Conservation (phyloP, 2,888 invertebrate genomes). For the Agonopterix heracliana region DNA sequence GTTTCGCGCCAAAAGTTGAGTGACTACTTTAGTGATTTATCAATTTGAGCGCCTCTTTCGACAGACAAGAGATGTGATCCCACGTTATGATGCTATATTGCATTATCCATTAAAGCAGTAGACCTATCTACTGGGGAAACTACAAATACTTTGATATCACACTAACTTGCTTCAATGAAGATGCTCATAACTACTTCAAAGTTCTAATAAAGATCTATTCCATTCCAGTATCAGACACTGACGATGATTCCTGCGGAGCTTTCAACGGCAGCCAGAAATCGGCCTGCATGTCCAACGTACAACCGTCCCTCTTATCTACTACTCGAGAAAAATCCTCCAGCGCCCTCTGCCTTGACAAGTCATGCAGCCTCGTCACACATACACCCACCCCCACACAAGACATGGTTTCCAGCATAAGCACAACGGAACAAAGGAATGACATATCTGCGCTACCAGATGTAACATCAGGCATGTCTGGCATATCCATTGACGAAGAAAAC, state of each 20-base stretch:
- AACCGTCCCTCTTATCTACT: constrained; percentile 56
- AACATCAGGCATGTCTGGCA: constrained; percentile 68
- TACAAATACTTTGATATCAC: too few relatives aligned
- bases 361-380: constrained; percentile 63
- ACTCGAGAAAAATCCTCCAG: constrained; percentile 67
- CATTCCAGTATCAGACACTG: constrained; percentile 57
- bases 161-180: too few relatives aligned
- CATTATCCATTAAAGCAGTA: too few relatives aligned
- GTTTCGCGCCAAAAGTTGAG: too few relatives aligned
- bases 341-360: constrained; percentile 68
- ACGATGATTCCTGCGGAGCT: constrained; percentile 67
- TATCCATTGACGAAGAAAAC: constrained; percentile 69
- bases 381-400: constrained; percentile 72
- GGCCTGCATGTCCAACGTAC: constrained; percentile 66
- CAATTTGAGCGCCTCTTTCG: too few relatives aligned
- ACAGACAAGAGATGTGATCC: too few relatives aligned
- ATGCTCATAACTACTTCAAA: too few relatives aligned
- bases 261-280: constrained; percentile 71
- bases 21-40: too few relatives aligned
- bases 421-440: constrained; percentile 67
- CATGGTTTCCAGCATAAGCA: constrained; percentile 72
- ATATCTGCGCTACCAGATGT: constrained; percentile 62
- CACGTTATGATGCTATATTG: too few relatives aligned
- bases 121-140: too few relatives aligned
- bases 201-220: neutral